Evolutionary conservation across 1,140 invertebrate genomes (phyloP), one percentile per base, ranked within the genome.

Genomic region (Apis laboriosa): DNA sequence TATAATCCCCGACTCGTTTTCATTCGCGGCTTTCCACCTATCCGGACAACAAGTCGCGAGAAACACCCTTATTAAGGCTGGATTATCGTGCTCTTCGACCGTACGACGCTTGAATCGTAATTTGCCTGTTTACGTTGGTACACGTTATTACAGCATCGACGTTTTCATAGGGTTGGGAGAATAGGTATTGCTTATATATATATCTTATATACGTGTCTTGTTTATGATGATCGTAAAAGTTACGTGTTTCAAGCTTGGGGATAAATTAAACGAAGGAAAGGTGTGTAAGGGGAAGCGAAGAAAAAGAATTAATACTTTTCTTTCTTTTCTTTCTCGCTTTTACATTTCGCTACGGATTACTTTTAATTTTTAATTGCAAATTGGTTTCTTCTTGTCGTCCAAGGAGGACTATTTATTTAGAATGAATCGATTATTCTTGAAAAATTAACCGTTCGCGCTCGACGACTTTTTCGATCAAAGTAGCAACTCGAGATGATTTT

Each of bases 1-100:
- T 64, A 34, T 68, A 60, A 84, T 84, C 63, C 34, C 63, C 51
- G 74, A 56, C 51, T 80, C 83, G 76, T 84, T 86, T 55, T 81
- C 77, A 78, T 82, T 66, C 63, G 34, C 68, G 78, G 71, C 49
- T 53, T 68, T 49, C 49, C 7, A 28, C 15, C 67, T 60, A 15
- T 17, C 7, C 21, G 1, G 51, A 60, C 56, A 73, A 58, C 19
- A 0, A 34, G 56, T 60, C 72, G 72, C 56, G 72, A 74, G 56
- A 9, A 74, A 74, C 72, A 74, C 21, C 60, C 72, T 61, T 49
- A 49, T 74, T 74, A 74, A 74, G 72, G 56, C 34, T 8, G 56
- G 72, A 74, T 74, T 74, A 74, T 61, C 56, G 4, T 5, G 19
- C 55, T 56, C 24, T 19, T 73, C 53, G 24, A 1, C 13, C 21